Evolutionary conservation across 2,888 invertebrate genomes (phyloP).

Genomic region (Agrochola macilenta): DNA sequence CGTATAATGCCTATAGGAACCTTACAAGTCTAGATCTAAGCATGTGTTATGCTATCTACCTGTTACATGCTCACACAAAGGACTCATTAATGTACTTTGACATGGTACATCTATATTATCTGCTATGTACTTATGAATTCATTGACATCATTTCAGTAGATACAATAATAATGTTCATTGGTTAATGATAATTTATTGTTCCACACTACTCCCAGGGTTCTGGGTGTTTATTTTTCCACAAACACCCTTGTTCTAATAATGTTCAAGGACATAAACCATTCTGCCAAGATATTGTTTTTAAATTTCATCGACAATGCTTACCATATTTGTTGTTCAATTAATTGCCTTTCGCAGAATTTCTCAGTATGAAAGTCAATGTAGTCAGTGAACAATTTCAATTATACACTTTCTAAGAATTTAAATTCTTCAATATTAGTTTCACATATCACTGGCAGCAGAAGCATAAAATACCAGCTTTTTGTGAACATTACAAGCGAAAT

Average conservation of each 20-base stretch:
- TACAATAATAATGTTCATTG: conserved; percentile 17
- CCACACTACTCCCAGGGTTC: background rate
- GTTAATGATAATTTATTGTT: conserved; percentile 14
- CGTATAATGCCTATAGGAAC: conserved; percentile 41
- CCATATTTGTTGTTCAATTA: conserved; percentile 19
- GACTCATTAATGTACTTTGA: conserved; percentile 36
- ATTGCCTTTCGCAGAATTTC: conserved; percentile 41
- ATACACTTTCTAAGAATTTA: conserved; percentile 63
- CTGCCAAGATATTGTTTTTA: conserved; percentile 23
- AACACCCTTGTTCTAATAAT: conserved; percentile 37
- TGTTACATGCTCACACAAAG: conserved; percentile 61
- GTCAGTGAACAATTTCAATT: conserved; percentile 47
- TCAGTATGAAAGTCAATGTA: conserved; percentile 51
- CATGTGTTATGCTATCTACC: conserved; percentile 50
- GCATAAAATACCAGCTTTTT: conserved; percentile 16
- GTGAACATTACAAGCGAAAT: background rate
- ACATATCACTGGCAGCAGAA: conserved; percentile 14
- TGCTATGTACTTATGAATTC: conserved; percentile 43
- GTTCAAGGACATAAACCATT: conserved; percentile 42
- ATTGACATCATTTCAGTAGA: conserved; percentile 47
- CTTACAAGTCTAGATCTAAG: conserved; percentile 50
- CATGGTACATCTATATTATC: conserved; percentile 46
- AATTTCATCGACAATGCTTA: conserved; percentile 8
- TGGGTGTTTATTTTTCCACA: background rate
- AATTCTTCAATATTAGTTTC: conserved; percentile 45